Base-by-base conservation (phyloP, 2,797 vertebrate genomes). In the Ataeniobius toweri region DNA sequence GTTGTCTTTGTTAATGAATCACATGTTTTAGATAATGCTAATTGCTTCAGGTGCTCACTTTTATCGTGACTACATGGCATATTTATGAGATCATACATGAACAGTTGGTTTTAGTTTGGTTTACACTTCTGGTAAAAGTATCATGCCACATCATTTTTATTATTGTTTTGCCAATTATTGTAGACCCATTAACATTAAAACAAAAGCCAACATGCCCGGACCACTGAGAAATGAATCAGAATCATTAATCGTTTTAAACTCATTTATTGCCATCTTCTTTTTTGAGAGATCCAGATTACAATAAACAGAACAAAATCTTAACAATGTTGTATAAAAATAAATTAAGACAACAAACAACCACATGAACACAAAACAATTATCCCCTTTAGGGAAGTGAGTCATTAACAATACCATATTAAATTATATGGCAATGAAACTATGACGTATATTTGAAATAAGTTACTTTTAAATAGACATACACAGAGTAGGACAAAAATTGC, bases 281-380 rank as follows among this genome's bases (percentile, higher is more conserved):
- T 81, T 50, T 53, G 16, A 73, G 55, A 75, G 31, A 24, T 79
- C 28, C 39, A 74, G 67, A 89, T 83, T 75, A 81, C 67, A 85
- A 73, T n/a, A 85, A 82, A 85, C 71, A 78, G 48, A 74, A 86
- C 22, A 16, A 59, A 80, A 5, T 58, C 1, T 79, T 55, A 72
- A 16, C 14, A 48, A 82, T 77, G 74, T 9, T 79, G 87, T 94
- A 94, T 67, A 96, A 94, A 95, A 95, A 95, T 96, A 95, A 92
- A 94, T 93, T 88, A 93, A 84, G 18, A 69, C 83, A 80, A 74
- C 76, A 77, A 83, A 89, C 53, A 80, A 80, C 24, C 9, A 85
- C 39, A 85, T 67, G 5, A 85, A 84, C 12, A 83, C 61, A 86
- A 85, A 77, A 88, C 73, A 77, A 48, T 53, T n/a, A n/a, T 53